Evolutionary conservation across 2,797 vertebrate genomes (phyloP), one percentile per base, ranked within the genome.

Genomic region (Enteromius fasciolatus): DNA sequence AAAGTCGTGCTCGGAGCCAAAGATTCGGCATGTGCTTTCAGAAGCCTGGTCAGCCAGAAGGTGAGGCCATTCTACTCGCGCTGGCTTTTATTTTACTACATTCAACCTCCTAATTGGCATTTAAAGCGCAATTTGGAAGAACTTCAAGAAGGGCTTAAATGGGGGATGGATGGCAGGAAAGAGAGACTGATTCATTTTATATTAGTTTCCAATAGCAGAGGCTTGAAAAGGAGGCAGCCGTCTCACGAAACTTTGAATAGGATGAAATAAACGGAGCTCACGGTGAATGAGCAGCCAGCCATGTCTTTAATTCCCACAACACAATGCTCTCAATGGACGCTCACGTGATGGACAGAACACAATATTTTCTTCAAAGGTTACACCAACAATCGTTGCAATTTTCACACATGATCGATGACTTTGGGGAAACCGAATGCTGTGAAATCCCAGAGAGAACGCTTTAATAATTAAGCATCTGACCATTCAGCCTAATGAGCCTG

Each of bases 51-150:
- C 96, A 98, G 96, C 97, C 97, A 98, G 98, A 98, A 99, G 98
- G 97, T 97, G 96, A 97, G 95, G 96, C 97, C 96, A 97, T 97
- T 97, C 96, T 96, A 94, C 94, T 96, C 96, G 95, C 95, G 95
- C 96, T 97, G 96, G 96, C 97, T 99, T 99, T 99, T 96, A 98
- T 99, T 99, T 98, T 95, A 97, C 95, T 97, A 96, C 96, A 97
- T 97, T 98, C 97, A 99, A 98, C 97, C 97, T 96, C 96, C 97
- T 99, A 99, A 99, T 99, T 99, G 98, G 97, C 97, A 98, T 99
- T 99, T 98, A 98, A 99, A 99, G 98, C 95, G 95, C 96, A 97
- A 99, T 98, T 99, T 99, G 96, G 96, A 97, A 94, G 95, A 98
- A 97, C 96, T 98, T 99, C 97, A 98, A 99, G 96, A 97, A 95